Conservation (phyloP, 2,888 invertebrate species). For the Dugesia japonica region DNA sequence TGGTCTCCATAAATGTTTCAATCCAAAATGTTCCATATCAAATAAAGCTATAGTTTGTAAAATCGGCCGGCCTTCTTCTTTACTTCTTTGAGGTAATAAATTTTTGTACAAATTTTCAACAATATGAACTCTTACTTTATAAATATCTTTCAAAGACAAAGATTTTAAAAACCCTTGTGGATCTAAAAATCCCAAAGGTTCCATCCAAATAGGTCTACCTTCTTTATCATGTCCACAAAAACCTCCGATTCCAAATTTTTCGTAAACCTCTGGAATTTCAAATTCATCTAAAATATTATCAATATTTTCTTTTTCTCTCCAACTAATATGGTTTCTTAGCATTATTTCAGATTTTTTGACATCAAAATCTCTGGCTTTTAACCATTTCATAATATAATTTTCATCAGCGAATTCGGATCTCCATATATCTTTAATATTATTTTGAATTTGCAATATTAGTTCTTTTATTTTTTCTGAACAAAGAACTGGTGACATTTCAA, state of each 20-base stretch:
- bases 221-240: slow-evolving; percentile 65
- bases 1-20: slow-evolving; percentile 44
- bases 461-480: background rate
- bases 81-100: slow-evolving; percentile 10
- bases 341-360: slow-evolving; percentile 43
- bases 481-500: background rate
- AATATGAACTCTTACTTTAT: slow-evolving; percentile 55
- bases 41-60: slow-evolving; percentile 40
- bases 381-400: slow-evolving; percentile 26
- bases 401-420: slow-evolving; percentile 30
- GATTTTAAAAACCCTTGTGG: slow-evolving; percentile 48
- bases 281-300: slow-evolving; percentile 42
- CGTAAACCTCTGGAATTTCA: slow-evolving; percentile 49
- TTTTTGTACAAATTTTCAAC: slow-evolving; percentile 51
- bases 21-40: slow-evolving; percentile 43
- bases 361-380: slow-evolving; percentile 32
- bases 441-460: background rate
- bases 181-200: slow-evolving; percentile 67
- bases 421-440: slow-evolving; percentile 22
- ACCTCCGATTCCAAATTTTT: slow-evolving; percentile 63
- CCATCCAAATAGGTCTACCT: slow-evolving; percentile 62
- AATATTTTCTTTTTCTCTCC: slow-evolving; percentile 41
- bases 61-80: slow-evolving; percentile 37
- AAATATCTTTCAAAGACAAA: slow-evolving; percentile 52
- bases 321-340: slow-evolving; percentile 55